phyloP scores from a whole-genome alignment of 2,888 invertebrate species.

The Drosophila antonietae region DNA sequence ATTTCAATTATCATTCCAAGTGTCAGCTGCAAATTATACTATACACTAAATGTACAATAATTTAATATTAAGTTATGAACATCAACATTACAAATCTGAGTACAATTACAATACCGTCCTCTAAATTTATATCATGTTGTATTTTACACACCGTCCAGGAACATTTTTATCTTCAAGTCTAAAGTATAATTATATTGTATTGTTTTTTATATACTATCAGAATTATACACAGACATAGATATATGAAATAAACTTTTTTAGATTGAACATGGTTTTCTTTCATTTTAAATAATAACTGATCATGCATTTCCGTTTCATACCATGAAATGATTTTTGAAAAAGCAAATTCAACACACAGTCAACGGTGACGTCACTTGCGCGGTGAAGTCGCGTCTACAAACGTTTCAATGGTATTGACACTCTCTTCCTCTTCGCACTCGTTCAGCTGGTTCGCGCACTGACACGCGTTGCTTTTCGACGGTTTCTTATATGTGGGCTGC shows the following conservation, averaged over 20 bases:
- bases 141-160: slow-evolving; percentile 45
- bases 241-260: slow-evolving; percentile 47
- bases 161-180: slow-evolving; percentile 18
- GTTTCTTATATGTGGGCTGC: slow-evolving; percentile 35
- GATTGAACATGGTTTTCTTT: slow-evolving; percentile 7
- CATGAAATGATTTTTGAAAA: not conserved
- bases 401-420: slow-evolving; percentile 28
- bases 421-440: slow-evolving; percentile 40
- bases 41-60: slow-evolving; percentile 41
- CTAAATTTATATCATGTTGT: slow-evolving; percentile 17
- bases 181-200: slow-evolving; percentile 26
- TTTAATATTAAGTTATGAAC: slow-evolving; percentile 39
- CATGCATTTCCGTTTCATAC: not conserved
- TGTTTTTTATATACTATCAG: slow-evolving; percentile 33
- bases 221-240: slow-evolving; percentile 32
- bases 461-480: slow-evolving; percentile 57
- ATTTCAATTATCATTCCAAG: slow-evolving; percentile 5
- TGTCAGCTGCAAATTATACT: slow-evolving; percentile 30
- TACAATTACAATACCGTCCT: slow-evolving; percentile 42
- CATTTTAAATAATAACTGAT: not conserved
- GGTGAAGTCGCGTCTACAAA: slow-evolving; percentile 1
- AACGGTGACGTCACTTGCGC: slow-evolving; percentile 33
- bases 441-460: slow-evolving; percentile 51
- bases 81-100: slow-evolving; percentile 31
- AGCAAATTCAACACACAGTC: slow-evolving; percentile 18